These are phyloP conservation scores for Lucilia cuprina DNA, from an alignment of 1,140 invertebrate genomes.

Conservation along the genomic window DNA sequence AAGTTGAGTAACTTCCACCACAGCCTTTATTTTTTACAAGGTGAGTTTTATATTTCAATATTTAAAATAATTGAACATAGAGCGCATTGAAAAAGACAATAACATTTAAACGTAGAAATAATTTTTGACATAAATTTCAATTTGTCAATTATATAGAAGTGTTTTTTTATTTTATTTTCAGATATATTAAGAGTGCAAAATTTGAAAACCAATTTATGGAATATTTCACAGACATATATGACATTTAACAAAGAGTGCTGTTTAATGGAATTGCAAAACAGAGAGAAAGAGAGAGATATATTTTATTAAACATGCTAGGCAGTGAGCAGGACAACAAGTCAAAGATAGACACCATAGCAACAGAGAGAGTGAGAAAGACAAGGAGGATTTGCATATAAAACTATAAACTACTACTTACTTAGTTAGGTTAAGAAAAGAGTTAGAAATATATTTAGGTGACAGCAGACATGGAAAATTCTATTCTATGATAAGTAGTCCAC, in stretches of 20 bases:
- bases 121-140: background rate
- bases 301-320: background rate
- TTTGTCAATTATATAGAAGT: too few relatives aligned
- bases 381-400: background rate
- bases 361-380: background rate
- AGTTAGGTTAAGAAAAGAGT: background rate
- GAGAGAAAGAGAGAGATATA: background rate
- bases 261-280: background rate
- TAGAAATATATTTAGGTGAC: background rate
- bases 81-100: background rate
- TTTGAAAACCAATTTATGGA: background rate
- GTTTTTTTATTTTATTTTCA: too few relatives aligned
- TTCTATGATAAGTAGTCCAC: too few relatives aligned
- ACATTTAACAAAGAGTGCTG: background rate
- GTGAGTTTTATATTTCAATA: too few relatives aligned
- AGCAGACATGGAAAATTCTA: background rate
- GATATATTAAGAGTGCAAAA: background rate
- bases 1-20: conserved; percentile 63
- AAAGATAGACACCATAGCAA: background rate
- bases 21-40: conserved; percentile 44
- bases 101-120: background rate
- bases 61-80: background rate
- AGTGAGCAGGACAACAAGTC: background rate
- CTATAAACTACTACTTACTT: background rate
- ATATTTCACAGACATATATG: background rate